phyloP scores from a whole-genome alignment of 2,888 invertebrate species.

The Drosophila borealis region DNA sequence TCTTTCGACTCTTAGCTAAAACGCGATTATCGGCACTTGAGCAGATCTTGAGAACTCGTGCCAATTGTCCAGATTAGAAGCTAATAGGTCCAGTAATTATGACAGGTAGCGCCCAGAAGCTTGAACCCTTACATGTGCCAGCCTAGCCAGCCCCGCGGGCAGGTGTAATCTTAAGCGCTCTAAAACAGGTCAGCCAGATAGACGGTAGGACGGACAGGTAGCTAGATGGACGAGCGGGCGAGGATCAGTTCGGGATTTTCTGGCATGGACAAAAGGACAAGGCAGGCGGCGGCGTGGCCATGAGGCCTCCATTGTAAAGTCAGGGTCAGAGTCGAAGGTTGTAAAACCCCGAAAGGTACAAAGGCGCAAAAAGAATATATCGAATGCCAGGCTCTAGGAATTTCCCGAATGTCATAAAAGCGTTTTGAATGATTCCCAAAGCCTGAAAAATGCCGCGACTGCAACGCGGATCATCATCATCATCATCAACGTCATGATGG shows the following conservation, averaged over 20 bases:
- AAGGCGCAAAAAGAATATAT: not conserved
- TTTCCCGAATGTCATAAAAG: constrained; percentile 61
- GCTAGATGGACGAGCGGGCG: constrained; percentile 6
- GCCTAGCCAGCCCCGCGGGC: constrained; percentile 26
- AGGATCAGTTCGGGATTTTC: constrained; percentile 33
- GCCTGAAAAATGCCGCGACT: constrained; percentile 2
- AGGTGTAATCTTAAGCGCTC: constrained; percentile 43
- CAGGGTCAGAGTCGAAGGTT: constrained; percentile 39
- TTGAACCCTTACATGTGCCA: constrained; percentile 33
- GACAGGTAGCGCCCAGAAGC: constrained; percentile 17
- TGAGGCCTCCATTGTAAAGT: constrained; percentile 43
- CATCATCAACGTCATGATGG: constrained; percentile 13
- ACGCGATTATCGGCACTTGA: not conserved
- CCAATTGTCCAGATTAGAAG: constrained; percentile 24
- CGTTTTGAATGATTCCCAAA: constrained; percentile 62
- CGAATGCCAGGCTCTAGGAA: constrained; percentile 49
- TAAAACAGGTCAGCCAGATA: constrained; percentile 11
- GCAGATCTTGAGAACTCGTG: not conserved
- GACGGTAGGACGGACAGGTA: not conserved
- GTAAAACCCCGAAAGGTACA: constrained; percentile 11
- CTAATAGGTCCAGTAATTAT: constrained; percentile 16
- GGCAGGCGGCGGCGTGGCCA: not conserved
- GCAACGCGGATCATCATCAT: constrained; percentile 41
- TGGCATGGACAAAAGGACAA: not conserved
- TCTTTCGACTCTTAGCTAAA: not conserved